Evolutionary conservation across 2,113 vertebrate species (phyloP).

Genomic region (Cololabis saira): DNA sequence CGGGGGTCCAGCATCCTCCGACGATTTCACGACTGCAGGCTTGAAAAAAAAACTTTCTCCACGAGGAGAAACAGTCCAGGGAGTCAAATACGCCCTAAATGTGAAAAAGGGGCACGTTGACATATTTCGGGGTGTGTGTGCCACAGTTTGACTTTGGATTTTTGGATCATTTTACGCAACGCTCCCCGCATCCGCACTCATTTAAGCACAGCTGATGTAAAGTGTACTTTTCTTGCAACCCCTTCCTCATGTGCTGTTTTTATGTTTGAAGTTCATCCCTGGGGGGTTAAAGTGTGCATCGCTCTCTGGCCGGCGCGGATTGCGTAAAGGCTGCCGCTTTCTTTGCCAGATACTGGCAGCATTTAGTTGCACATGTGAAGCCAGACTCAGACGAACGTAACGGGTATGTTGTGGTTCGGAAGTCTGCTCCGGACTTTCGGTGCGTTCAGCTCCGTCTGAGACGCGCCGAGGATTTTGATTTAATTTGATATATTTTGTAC

Average conservation of each 20-base stretch:
- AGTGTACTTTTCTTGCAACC: not conserved
- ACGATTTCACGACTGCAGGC: not conserved
- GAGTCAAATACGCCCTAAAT: too few species aligned
- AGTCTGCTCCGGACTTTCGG: not conserved
- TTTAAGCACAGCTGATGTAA: not conserved
- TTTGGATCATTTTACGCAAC: not conserved
- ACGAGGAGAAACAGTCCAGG: too few species aligned
- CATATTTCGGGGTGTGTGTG: too few species aligned
- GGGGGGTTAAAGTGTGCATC: not conserved
- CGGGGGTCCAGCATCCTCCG: slow-evolving; percentile 50
- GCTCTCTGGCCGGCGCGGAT: not conserved
- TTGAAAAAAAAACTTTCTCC: too few species aligned
- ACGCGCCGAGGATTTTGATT: slow-evolving; percentile 57
- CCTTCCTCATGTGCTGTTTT: not conserved
- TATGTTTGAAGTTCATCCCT: not conserved
- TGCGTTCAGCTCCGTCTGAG: slow-evolving; percentile 6
- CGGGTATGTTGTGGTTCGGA: not conserved
- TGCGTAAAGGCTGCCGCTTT: too few species aligned
- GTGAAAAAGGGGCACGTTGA: too few species aligned
- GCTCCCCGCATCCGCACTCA: not conserved
- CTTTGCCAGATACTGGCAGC: too few species aligned
- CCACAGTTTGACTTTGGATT: not conserved
- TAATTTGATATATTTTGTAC: too few species aligned
- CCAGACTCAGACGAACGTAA: not conserved
- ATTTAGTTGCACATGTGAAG: not conserved